These are phyloP conservation scores for Myrmophylax atrothorax DNA, from an alignment of 2,113 vertebrate species.

Conservation along the genomic window DNA sequence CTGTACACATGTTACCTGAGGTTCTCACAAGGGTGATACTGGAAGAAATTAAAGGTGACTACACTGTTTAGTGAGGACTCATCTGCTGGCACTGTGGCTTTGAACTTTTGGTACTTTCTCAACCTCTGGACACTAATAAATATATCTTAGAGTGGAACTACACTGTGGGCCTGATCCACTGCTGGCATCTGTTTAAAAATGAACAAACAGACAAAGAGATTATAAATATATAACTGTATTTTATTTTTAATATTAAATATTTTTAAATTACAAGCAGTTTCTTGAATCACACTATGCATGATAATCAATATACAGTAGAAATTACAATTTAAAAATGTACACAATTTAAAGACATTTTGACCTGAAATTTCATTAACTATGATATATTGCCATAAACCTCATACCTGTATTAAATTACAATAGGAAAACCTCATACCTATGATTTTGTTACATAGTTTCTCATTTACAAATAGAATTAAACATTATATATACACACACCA, in stretches of 20 bases:
- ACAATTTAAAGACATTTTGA: constrained; percentile 89
- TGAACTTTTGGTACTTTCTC: not conserved
- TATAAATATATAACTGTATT: constrained; percentile 89
- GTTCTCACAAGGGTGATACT: not conserved
- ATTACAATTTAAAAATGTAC: constrained; percentile 97
- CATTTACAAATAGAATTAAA: constrained; percentile 83
- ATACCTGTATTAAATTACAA: constrained; percentile 84
- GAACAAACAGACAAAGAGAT: constrained; percentile 64
- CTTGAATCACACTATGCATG: constrained; percentile 98
- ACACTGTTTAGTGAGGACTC: not conserved
- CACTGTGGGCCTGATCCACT: not conserved
- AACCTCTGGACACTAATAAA: not conserved
- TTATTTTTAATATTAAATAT: constrained; percentile 99
- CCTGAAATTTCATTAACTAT: constrained; percentile 82
- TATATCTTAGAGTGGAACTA: not conserved
- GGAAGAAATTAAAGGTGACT: not conserved
- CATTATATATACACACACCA: constrained; percentile 82
- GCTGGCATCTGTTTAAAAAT: constrained; percentile 49
- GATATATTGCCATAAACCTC: constrained; percentile 85
- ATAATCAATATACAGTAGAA: constrained; percentile 98
- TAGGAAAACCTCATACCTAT: constrained; percentile 79
- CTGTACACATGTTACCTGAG: not conserved
- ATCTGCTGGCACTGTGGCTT: not conserved
- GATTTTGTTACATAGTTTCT: constrained; percentile 77
- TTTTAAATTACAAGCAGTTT: constrained; percentile 99